A percentile compares a stretch with the other conserved stretches of the same genome.
Evolutionary conservation across 2,888 invertebrate genomes (phyloP).

Genomic region (Pheosia tremula): DNA sequence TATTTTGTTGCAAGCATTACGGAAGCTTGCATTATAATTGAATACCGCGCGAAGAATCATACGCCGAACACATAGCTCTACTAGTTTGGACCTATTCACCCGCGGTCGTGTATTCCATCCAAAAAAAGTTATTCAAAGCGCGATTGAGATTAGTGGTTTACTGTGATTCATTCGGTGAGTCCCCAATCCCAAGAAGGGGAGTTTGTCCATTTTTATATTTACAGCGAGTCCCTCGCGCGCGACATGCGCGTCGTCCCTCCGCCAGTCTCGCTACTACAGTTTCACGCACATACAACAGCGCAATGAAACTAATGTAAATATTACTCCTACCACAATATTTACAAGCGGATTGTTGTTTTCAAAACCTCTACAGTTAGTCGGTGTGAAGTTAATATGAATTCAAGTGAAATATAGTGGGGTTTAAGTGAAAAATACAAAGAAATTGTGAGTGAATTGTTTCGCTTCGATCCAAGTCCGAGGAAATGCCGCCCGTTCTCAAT

Average conservation of each 20-base stretch:
- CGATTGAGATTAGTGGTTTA: slow-evolving; percentile 64
- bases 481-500: slow-evolving; percentile 73
- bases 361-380: slow-evolving; percentile 56
- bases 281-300: slow-evolving; percentile 80
- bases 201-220: slow-evolving; percentile 84
- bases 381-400: slow-evolving; percentile 53
- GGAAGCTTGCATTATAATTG: slow-evolving; percentile 68
- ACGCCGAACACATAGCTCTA: slow-evolving; percentile 28
- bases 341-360: slow-evolving; percentile 72
- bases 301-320: slow-evolving; percentile 79
- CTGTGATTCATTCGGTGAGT: slow-evolving; percentile 81
- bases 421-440: slow-evolving; percentile 61
- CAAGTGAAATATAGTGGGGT: slow-evolving; percentile 54
- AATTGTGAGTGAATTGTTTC: slow-evolving; percentile 66
- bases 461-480: slow-evolving; percentile 77
- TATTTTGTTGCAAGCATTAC: slow-evolving; percentile 71
- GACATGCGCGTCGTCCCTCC: slow-evolving; percentile 82
- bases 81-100: slow-evolving; percentile 33
- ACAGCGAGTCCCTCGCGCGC: slow-evolving; percentile 78
- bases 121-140: slow-evolving; percentile 56
- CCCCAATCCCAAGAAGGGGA: slow-evolving; percentile 73
- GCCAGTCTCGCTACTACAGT: slow-evolving; percentile 80
- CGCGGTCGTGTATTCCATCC: slow-evolving; percentile 44
- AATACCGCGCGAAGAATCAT: slow-evolving; percentile 64
- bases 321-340: slow-evolving; percentile 78